These are phyloP conservation scores for Trichopria drosophilae DNA, from an alignment of 2,888 invertebrate genomes.

Conservation along the genomic window DNA sequence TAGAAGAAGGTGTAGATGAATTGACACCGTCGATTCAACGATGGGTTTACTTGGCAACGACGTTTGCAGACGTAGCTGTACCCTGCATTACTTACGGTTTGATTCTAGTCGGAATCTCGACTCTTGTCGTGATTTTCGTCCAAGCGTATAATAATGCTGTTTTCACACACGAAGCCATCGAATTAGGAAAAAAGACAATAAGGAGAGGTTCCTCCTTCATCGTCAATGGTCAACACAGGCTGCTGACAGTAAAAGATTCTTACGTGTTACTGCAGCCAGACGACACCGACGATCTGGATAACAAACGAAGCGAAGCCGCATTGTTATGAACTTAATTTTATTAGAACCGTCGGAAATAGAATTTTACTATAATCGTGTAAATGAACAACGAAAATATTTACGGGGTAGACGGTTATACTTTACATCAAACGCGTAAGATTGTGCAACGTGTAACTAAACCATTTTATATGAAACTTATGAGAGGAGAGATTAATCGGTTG, in stretches of 20 bases:
- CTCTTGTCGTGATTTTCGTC: conserved; percentile 69
- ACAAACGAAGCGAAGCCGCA: too few species aligned
- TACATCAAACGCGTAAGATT: too few species aligned
- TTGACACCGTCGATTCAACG: conserved; percentile 77
- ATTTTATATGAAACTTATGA: too few species aligned
- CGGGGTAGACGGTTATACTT: too few species aligned
- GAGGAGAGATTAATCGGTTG: too few species aligned
- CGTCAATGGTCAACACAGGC: conserved; percentile 64
- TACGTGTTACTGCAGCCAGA: conserved; percentile 61
- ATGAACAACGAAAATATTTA: too few species aligned
- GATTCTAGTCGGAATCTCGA: conserved; percentile 69
- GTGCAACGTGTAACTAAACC: too few species aligned
- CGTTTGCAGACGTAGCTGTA: conserved; percentile 72
- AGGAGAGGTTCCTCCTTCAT: conserved; percentile 68
- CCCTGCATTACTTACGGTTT: conserved; percentile 74
- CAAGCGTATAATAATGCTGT: conserved; percentile 77
- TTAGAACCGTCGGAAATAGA: too few species aligned
- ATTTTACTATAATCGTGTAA: too few species aligned
- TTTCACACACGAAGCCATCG: conserved; percentile 73
- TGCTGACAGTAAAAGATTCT: conserved; percentile 64
- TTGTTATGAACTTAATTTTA: too few species aligned
- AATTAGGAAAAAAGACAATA: conserved; percentile 74
- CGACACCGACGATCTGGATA: conserved; percentile 34
- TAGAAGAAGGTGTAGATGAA: conserved; percentile 84
- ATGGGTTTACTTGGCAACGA: conserved; percentile 80